Conservation (phyloP, 2,797 vertebrate genomes). For the Garrulus glandarius region DNA sequence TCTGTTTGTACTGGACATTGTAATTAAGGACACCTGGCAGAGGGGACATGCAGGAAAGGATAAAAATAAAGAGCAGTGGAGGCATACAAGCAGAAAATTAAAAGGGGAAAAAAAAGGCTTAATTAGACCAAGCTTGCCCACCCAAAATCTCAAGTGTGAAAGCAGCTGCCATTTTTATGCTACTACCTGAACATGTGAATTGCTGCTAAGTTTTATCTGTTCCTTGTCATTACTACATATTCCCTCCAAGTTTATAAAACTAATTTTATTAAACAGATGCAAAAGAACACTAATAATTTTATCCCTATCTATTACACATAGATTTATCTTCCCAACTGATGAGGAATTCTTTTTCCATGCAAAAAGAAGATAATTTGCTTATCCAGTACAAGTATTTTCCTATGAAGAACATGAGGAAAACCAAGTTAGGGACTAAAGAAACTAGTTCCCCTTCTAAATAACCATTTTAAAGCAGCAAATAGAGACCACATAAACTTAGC, state of each 20-base stretch:
- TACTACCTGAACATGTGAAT: neutral
- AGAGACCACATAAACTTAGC: neutral
- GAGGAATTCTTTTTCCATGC: neutral
- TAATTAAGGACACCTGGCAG: slow-evolving; percentile 1
- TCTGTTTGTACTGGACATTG: neutral
- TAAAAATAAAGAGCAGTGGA: neutral
- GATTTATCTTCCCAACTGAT: neutral
- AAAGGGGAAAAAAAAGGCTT: neutral
- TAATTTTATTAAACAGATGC: neutral
- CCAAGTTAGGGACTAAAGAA: neutral
- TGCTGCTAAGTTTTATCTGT: neutral
- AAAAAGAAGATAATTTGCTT: neutral
- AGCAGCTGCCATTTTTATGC: neutral
- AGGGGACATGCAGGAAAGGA: neutral
- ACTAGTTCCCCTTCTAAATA: neutral
- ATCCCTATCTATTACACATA: neutral
- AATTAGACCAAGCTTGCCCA: neutral
- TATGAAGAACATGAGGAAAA: neutral
- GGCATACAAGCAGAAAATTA: neutral
- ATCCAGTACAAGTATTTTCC: neutral
- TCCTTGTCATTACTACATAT: neutral
- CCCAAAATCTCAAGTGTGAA: neutral
- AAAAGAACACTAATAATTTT: neutral
- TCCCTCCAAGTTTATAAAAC: neutral
- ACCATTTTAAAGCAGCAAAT: neutral